phyloP scores from a whole-genome alignment of 2,888 invertebrate genomes.

The Chymomyza caudatula region DNA sequence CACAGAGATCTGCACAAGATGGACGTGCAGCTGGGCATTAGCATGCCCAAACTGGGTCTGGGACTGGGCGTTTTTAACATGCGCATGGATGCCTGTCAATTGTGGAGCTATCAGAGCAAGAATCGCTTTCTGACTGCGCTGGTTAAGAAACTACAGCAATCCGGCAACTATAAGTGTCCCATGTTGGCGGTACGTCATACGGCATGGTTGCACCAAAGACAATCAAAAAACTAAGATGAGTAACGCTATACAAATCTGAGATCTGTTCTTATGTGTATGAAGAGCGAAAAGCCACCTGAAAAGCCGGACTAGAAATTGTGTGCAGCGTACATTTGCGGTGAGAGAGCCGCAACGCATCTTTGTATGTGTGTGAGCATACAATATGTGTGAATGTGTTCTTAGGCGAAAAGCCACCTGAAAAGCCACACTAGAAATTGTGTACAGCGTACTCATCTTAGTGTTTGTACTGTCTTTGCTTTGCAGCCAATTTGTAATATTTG shows the following conservation, averaged over 20 bases:
- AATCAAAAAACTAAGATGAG: no score
- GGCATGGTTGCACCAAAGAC: no score
- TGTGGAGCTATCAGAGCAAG: conserved; percentile 24
- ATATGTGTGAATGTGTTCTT: no score
- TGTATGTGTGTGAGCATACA: no score
- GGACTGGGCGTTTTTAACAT: background rate
- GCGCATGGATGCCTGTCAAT: conserved; percentile 31
- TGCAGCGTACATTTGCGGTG: no score
- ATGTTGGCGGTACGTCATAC: conserved; percentile 27
- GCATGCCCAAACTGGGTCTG: background rate
- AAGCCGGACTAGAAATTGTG: no score
- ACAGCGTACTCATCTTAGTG: background rate
- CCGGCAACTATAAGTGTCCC: conserved; percentile 36
- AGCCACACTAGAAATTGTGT: no score
- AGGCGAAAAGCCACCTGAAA: no score
- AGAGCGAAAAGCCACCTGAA: no score
- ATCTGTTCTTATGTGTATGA: no score
- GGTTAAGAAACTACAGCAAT: conserved; percentile 28
- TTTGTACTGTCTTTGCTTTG: background rate
- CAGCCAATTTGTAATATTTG: background rate
- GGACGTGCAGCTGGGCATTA: conserved; percentile 26
- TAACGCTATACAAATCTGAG: no score
- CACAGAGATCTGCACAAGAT: conserved; percentile 19
- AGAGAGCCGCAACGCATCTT: no score
- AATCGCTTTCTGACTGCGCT: conserved; percentile 33